These are phyloP conservation scores for Gymnoscopelus microlampas DNA, from an alignment of 2,797 vertebrate genomes.

Conservation along the genomic window DNA sequence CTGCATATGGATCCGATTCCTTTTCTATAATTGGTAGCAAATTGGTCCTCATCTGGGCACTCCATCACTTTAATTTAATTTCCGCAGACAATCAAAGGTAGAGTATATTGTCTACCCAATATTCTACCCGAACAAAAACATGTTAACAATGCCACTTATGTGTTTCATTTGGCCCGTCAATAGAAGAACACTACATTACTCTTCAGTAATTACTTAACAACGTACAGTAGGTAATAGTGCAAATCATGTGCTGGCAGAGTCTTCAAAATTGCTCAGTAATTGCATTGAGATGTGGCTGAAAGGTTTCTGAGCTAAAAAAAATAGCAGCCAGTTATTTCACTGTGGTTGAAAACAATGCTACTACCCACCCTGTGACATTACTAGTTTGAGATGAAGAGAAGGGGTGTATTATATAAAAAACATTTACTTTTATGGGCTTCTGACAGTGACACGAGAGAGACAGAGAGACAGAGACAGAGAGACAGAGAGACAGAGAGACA, in stretches of 20 bases:
- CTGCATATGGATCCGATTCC: no score
- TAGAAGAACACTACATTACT: slow-evolving; percentile 27
- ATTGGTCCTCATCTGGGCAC: no score
- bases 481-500: slow-evolving; percentile 14
- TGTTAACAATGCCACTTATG: slow-evolving; percentile 10
- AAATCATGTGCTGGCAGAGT: not conserved
- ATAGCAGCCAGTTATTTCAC: no score
- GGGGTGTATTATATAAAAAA: slow-evolving; percentile 32
- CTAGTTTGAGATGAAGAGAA: slow-evolving; percentile 42
- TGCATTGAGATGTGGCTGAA: not conserved
- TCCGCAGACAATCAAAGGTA: no score
- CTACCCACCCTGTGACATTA: slow-evolving; percentile 45
- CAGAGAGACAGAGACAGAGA: slow-evolving; percentile 4
- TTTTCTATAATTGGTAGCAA: no score
- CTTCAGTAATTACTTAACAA: slow-evolving; percentile 32
- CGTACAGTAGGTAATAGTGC: slow-evolving; percentile 7
- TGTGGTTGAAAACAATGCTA: slow-evolving; percentile 45
- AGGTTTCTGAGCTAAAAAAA: slow-evolving; percentile 19
- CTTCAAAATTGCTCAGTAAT: slow-evolving; percentile 20
- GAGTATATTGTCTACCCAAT: no score
- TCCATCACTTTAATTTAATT: no score
- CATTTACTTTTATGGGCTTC: not conserved
- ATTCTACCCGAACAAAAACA: no score
- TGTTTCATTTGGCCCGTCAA: slow-evolving; percentile 33
- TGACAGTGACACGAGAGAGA: not conserved